These are phyloP conservation scores for Turnix velox DNA, from an alignment of 2,113 vertebrate species.

Conservation along the genomic window DNA sequence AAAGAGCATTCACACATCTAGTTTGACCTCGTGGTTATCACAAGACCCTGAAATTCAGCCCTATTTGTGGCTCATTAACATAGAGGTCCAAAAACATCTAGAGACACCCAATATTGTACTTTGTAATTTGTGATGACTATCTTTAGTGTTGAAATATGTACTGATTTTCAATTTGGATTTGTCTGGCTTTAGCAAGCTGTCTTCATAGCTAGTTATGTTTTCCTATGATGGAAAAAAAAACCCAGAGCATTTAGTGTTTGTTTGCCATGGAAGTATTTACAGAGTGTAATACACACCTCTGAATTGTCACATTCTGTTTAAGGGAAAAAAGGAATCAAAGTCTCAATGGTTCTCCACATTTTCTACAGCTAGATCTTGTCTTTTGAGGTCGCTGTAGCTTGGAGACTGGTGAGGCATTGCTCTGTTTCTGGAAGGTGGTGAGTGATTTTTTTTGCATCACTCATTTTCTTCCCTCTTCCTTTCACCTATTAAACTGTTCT, in stretches of 20 bases:
- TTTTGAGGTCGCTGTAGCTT: not conserved
- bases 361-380: not conserved
- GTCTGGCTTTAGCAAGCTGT: not conserved
- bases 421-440: not conserved
- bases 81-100: not conserved
- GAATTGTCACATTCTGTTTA: not conserved
- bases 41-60: not conserved
- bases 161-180: not conserved
- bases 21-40: rapidly evolving
- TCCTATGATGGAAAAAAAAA: not conserved
- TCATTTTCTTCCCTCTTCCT: not conserved
- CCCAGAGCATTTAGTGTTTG: not conserved
- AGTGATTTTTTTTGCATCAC: not conserved
- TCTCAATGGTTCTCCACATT: not conserved
- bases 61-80: not conserved
- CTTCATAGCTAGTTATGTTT: not conserved
- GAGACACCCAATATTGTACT: not conserved
- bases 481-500: not conserved
- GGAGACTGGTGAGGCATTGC: not conserved
- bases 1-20: not conserved
- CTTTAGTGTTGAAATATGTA: not conserved
- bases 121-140: not conserved
- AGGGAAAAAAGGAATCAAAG: not conserved
- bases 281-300: not conserved
- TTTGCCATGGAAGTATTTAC: not conserved